These are phyloP conservation scores for Tetragonisca angustula DNA, from an alignment of 2,888 invertebrate genomes.

Conservation along the genomic window DNA sequence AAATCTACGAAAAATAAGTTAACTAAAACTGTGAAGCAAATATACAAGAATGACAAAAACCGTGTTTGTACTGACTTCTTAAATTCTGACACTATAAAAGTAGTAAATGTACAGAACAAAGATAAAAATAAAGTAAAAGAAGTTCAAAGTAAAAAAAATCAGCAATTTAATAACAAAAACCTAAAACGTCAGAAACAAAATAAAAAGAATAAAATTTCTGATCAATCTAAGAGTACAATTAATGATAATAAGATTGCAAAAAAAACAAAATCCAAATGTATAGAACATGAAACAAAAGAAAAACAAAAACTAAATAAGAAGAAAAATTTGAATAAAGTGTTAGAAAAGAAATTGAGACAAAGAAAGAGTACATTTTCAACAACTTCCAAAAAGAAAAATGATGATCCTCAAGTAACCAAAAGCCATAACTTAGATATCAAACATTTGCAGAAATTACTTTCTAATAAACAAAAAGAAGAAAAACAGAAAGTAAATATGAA, in stretches of 20 bases:
- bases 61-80: background rate
- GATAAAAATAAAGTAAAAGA: background rate
- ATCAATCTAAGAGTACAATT: constrained; percentile 3
- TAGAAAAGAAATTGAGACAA: background rate
- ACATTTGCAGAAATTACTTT: constrained; percentile 72
- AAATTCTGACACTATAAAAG: constrained; percentile 2
- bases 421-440: constrained; percentile 69
- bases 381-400: background rate
- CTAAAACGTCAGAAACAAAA: background rate
- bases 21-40: constrained; percentile 23
- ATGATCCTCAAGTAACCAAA: constrained; percentile 23
- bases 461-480: constrained; percentile 70
- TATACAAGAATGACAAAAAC: background rate
- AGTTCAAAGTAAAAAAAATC: background rate
- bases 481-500: constrained; percentile 76
- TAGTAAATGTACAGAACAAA: constrained; percentile 10
- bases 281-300: background rate
- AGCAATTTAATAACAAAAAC: background rate
- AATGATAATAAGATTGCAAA: background rate
- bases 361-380: background rate
- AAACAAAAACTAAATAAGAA: background rate
- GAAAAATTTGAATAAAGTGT: background rate
- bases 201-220: background rate
- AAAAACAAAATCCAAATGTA: background rate
- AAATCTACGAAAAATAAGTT: constrained; percentile 25